A percentile compares a stretch with the other conserved stretches of the same genome.
phyloP scores from a whole-genome alignment of 2,113 vertebrate genomes.

The Scopus umbretta region DNA sequence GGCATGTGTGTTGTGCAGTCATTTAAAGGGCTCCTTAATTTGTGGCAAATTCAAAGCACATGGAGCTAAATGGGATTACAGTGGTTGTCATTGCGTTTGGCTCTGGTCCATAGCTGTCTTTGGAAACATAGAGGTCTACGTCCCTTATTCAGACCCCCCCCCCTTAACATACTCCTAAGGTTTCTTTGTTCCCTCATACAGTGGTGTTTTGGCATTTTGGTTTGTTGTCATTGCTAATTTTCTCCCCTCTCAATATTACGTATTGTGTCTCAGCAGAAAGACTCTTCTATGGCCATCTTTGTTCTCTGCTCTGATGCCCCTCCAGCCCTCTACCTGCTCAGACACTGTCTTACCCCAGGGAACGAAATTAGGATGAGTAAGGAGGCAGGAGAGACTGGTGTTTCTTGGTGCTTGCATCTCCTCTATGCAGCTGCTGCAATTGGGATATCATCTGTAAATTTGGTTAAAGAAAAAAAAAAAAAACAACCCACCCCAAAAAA shows the following conservation, averaged over 20 bases:
- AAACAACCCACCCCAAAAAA: too few relatives aligned
- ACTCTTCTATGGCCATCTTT: too few relatives aligned
- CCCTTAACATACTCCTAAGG: background rate
- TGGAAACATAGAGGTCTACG: background rate
- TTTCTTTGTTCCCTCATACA: background rate
- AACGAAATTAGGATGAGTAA: rapidly evolving
- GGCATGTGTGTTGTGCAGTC: background rate
- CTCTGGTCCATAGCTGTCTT: background rate
- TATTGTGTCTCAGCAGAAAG: background rate
- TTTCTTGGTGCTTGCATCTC: background rate
- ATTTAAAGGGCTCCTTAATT: background rate
- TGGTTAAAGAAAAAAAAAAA: background rate
- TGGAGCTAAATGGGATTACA: background rate
- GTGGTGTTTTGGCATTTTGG: background rate
- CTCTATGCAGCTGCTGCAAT: background rate
- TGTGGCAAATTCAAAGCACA: background rate
- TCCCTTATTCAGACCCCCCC: background rate
- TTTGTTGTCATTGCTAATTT: background rate
- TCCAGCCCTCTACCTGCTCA: background rate
- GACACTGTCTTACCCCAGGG: background rate
- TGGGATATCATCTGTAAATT: background rate
- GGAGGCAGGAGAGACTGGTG: background rate
- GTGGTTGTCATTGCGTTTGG: background rate
- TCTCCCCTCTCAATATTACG: background rate
- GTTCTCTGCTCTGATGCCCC: rapidly evolving